Evolutionary conservation across 2,113 vertebrate species (phyloP).

Genomic region (Limnothrissa miodon): DNA sequence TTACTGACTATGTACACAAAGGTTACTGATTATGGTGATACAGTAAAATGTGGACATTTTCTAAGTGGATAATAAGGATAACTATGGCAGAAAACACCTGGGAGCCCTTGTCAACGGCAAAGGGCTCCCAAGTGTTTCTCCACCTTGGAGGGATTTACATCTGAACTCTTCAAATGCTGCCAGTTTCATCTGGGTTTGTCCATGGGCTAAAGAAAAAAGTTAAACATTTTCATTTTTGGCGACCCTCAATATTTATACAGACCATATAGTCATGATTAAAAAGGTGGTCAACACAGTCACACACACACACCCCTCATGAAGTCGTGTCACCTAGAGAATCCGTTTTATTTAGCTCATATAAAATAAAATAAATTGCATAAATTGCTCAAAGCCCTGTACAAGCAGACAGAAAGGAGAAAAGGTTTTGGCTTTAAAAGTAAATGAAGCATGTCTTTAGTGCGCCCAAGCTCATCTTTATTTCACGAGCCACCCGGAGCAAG

Average conservation of each 20-base stretch:
- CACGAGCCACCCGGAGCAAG: not conserved
- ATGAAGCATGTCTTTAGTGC: not conserved
- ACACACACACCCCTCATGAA: not conserved
- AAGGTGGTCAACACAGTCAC: not conserved
- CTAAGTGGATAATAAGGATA: too few relatives aligned
- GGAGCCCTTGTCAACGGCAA: too few relatives aligned
- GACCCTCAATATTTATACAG: not conserved
- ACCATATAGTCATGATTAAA: not conserved
- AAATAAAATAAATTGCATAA: not conserved
- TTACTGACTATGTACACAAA: too few relatives aligned
- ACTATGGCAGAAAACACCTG: too few relatives aligned
- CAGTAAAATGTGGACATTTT: too few relatives aligned
- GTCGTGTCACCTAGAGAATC: not conserved
- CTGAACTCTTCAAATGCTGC: too few relatives aligned
- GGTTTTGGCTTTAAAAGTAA: conserved; percentile 9
- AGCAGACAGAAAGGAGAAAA: not conserved
- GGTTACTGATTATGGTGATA: too few relatives aligned
- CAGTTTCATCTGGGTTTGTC: too few relatives aligned
- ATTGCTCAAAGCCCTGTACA: not conserved
- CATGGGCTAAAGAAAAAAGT: too few relatives aligned
- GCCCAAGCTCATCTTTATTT: not conserved
- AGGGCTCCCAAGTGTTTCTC: too few relatives aligned
- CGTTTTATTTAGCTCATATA: not conserved
- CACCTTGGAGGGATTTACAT: too few relatives aligned
- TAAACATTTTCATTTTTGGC: not conserved